Base-by-base conservation (phyloP, 2,797 vertebrate species). In the Margarornis squamiger region DNA sequence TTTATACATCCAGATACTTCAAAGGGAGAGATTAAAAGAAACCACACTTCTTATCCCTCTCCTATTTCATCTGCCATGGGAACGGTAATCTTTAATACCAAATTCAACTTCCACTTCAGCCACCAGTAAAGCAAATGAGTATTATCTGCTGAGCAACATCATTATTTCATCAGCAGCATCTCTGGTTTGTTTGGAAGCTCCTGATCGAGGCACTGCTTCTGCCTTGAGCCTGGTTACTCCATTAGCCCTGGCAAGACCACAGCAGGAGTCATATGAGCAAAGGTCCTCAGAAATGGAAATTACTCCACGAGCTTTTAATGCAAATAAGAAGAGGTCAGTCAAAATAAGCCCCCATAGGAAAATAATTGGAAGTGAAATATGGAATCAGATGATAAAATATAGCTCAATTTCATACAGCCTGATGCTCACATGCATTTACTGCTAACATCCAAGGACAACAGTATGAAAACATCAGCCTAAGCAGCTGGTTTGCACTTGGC, bases 221-320 rank as follows among this genome's bases (percentile, higher is more conserved):
- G 9, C 80, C 86, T 78, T 61, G 70, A 88, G 90, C 49, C 57
- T 54, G 27, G 14, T 36, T 12, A 72, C 63, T 57, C 59, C 79
- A 59, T 34, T 51, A 77, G 62, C 41, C 77, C 80, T 46, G 55
- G 61, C 4, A 41, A 41, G 51, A 63, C 45, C 68, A 74, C 68
- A 71, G 85, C 92, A 89, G 30, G 90, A 67, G 68, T 24, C 34
- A 21, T 6, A 9, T 2, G 18, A 81, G 77, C 59, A 87, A 70
- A 93, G 63, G 78, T 76, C 41, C 66, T 87, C 48, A n/a, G 71
- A 49, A 87, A 92, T 66, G 41, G 74, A 89, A 91, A 91, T 87
- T 39, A 54, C 34, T 93, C 49, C 38, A 16, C 7, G 19, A 79
- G 57, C 45, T 87, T 87, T 61, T 71, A 63, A 71, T 43, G 91